phyloP scores from a whole-genome alignment of 2,888 invertebrate species.

The Zaprionus lineosus region DNA sequence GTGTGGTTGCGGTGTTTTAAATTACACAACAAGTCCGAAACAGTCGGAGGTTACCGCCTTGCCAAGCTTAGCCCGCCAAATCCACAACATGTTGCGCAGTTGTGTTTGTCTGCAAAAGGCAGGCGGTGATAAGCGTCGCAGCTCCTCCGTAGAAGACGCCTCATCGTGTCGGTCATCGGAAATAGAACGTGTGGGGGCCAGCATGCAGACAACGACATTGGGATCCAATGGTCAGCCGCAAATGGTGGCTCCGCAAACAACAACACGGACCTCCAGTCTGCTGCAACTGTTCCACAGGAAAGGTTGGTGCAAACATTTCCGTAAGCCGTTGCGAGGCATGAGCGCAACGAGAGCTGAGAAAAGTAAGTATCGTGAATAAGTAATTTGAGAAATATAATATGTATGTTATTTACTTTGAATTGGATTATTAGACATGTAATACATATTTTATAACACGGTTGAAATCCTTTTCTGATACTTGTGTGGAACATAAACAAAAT shows the following conservation, averaged over 20 bases:
- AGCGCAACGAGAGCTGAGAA: constrained; percentile 91
- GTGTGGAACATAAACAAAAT: no score
- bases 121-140: constrained; percentile 80
- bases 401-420: no score
- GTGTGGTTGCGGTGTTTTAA: neutral
- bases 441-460: no score
- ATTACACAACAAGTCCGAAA: constrained; percentile 28
- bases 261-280: constrained; percentile 76
- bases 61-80: constrained; percentile 15
- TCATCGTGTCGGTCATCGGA: constrained; percentile 83
- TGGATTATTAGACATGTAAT: no score
- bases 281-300: constrained; percentile 83
- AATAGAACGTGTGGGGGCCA: constrained; percentile 81
- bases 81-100: constrained; percentile 80
- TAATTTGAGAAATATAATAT: constrained; percentile 1
- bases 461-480: no score
- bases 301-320: constrained; percentile 87
- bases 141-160: constrained; percentile 82
- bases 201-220: constrained; percentile 59
- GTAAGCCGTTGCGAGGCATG: constrained; percentile 86
- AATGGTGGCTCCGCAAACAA: constrained; percentile 47
- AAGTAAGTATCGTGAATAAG: constrained; percentile 85
- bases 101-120: constrained; percentile 82
- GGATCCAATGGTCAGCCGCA: constrained; percentile 64
- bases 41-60: constrained; percentile 20